phyloP scores from a whole-genome alignment of 2,797 vertebrate species.

The Babyrousa celebensis region DNA sequence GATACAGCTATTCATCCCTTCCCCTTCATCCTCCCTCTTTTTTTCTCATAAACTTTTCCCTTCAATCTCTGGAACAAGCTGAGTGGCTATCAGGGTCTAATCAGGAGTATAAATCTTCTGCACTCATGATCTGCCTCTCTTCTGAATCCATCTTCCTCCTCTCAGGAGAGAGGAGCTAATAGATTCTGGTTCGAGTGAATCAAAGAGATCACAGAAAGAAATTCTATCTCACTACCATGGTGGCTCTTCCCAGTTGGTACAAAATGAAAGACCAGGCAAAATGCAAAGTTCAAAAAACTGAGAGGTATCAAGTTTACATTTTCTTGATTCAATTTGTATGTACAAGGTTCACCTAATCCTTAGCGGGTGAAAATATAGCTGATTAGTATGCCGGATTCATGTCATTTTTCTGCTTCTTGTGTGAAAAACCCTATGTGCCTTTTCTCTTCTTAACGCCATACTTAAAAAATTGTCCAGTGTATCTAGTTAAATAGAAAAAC shows the following conservation, averaged over 20 bases:
- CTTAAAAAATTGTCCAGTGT: neutral
- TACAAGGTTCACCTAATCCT: neutral
- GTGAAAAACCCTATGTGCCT: neutral
- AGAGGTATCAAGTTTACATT: neutral
- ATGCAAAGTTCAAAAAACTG: neutral
- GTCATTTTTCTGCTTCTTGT: neutral
- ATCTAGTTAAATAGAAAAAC: conserved; percentile 25
- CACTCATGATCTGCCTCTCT: neutral
- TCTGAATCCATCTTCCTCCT: neutral
- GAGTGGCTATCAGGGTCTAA: neutral
- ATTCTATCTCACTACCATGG: neutral
- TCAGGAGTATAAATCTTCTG: conserved; percentile 18
- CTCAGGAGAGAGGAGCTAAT: neutral
- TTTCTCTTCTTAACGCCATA: conserved; percentile 32
- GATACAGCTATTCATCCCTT: neutral
- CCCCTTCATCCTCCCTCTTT: neutral
- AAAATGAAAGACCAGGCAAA: neutral
- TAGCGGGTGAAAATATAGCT: no score
- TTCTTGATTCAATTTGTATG: neutral
- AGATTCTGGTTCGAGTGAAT: neutral
- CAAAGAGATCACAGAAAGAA: neutral
- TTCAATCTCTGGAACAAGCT: conserved; percentile 42
- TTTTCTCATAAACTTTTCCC: neutral
- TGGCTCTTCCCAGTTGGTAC: neutral
- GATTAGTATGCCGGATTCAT: neutral